Conservation (phyloP, 2,797 vertebrate species). For the Dromococcyx pavoninus region DNA sequence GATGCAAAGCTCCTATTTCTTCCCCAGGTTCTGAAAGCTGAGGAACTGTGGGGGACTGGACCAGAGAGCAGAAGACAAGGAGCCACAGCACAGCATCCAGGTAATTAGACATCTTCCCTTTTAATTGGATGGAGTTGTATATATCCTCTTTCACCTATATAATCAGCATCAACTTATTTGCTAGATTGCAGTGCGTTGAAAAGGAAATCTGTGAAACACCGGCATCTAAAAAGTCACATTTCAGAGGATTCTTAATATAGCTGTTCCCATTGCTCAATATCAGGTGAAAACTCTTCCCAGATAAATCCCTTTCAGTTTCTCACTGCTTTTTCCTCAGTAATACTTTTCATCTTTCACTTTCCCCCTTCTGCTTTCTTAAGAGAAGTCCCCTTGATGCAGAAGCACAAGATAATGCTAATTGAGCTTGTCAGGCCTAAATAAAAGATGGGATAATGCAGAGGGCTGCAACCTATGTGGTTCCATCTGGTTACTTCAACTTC, state of each 20-base stretch:
- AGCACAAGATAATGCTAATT: slow-evolving; percentile 56
- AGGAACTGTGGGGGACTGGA: background rate
- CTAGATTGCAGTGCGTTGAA: background rate
- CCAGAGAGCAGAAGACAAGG: background rate
- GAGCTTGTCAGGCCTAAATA: slow-evolving; percentile 60
- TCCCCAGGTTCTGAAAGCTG: background rate
- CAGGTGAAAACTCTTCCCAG: slow-evolving; percentile 4
- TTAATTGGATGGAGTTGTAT: background rate
- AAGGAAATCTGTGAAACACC: background rate
- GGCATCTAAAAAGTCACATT: background rate
- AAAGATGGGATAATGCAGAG: slow-evolving; percentile 30
- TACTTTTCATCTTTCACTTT: background rate
- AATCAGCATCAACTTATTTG: background rate
- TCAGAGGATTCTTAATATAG: background rate
- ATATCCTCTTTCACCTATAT: background rate
- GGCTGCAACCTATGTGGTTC: slow-evolving; percentile 5
- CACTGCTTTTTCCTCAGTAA: background rate
- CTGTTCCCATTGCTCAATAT: background rate
- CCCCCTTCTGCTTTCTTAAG: slow-evolving; percentile 12
- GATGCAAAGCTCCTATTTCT: background rate
- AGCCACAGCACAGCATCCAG: background rate
- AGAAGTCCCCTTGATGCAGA: slow-evolving; percentile 12
- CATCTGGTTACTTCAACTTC: slow-evolving; percentile 50
- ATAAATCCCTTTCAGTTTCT: background rate
- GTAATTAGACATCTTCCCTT: background rate